phyloP scores from a whole-genome alignment of 2,797 vertebrate species.

The Potorous gilbertii region DNA sequence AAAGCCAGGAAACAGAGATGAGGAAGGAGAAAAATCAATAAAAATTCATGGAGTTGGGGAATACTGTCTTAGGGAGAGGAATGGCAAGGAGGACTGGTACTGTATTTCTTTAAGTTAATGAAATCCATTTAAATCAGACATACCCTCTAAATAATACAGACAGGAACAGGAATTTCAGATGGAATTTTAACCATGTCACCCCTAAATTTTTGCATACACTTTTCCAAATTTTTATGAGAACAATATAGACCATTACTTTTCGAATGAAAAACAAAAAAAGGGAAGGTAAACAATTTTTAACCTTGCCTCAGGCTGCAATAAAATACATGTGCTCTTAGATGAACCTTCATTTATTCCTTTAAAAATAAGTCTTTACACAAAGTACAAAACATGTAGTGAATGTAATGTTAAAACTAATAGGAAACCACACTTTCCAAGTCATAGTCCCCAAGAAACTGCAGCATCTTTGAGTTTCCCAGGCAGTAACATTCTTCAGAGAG shows the following conservation, averaged over 20 bases:
- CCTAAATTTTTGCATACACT: not conserved
- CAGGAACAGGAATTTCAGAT: not conserved
- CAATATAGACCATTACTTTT: not conserved
- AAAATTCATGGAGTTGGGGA: not conserved
- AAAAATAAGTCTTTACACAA: not conserved
- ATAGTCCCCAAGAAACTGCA: not conserved
- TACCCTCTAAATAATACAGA: slow-evolving; percentile 2
- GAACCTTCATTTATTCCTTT: slow-evolving; percentile 28
- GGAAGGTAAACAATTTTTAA: not conserved
- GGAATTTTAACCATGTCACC: not conserved
- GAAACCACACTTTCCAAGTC: not conserved
- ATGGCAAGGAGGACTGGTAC: not conserved
- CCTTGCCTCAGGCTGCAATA: not conserved
- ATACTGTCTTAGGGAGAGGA: not conserved
- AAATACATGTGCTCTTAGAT: not conserved
- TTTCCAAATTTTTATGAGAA: slow-evolving; percentile 18
- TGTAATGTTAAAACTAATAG: not conserved
- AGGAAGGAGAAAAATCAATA: not conserved
- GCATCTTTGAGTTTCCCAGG: not conserved
- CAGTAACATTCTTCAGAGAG: not conserved
- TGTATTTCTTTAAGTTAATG: slow-evolving; percentile 20
- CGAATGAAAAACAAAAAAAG: not conserved
- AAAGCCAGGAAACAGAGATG: not conserved
- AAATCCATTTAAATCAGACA: not conserved
- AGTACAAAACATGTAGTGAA: not conserved